Evolutionary conservation across 2,113 vertebrate species (phyloP).

Genomic region (Baryphthengus martii): DNA sequence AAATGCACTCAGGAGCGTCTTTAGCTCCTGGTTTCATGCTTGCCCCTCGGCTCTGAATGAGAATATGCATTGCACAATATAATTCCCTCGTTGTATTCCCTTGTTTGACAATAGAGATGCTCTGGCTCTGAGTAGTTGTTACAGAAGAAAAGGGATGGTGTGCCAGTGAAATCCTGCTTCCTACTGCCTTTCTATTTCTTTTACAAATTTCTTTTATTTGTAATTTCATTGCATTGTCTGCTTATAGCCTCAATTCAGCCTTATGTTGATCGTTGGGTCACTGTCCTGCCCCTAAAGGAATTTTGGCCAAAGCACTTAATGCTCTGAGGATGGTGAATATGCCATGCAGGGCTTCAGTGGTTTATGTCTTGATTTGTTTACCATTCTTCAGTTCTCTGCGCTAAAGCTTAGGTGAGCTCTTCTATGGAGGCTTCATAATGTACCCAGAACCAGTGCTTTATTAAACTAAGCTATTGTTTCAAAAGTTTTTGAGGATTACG

Average conservation of each 20-base stretch:
- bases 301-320: neutral
- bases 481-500: neutral
- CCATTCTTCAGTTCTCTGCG: neutral
- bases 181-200: neutral
- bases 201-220: neutral
- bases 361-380: neutral
- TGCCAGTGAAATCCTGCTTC: neutral
- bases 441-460: neutral
- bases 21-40: neutral
- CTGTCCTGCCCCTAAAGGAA: neutral
- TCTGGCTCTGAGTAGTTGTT: neutral
- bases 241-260: neutral
- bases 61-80: neutral
- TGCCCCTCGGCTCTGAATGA: neutral
- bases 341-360: neutral
- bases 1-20: neutral
- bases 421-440: neutral
- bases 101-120: neutral
- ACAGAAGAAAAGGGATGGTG: neutral
- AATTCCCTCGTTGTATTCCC: neutral
- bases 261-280: neutral
- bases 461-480: neutral
- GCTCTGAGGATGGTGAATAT: neutral
- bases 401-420: neutral
- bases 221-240: neutral